A percentile compares a stretch with the other conserved stretches of the same genome.
These are phyloP conservation scores for Etheostoma nigrum DNA, from an alignment of 2,797 vertebrate genomes.

Conservation along the genomic window DNA sequence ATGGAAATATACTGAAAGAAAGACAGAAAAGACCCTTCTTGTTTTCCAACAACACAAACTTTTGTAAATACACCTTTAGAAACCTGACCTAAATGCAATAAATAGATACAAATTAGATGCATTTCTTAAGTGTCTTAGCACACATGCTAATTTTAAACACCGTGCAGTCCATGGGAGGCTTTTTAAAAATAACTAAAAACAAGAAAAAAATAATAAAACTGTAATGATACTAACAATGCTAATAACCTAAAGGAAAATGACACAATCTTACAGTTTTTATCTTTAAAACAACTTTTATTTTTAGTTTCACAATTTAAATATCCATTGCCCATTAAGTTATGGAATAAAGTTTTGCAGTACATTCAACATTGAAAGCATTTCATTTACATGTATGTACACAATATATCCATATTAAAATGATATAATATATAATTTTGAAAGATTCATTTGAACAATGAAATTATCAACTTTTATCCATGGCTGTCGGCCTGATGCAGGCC, in stretches of 20 bases:
- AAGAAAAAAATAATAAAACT: background rate
- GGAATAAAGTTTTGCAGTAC: background rate
- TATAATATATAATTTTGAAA: background rate
- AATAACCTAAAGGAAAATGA: background rate
- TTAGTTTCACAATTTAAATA: background rate
- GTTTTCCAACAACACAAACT: too few relatives aligned
- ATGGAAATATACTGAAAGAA: too few relatives aligned
- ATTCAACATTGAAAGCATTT: background rate
- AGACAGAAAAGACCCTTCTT: too few relatives aligned
- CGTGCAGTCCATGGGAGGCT: too few relatives aligned
- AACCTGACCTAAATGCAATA: too few relatives aligned
- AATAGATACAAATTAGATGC: too few relatives aligned
- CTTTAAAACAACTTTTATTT: slow-evolving; percentile 1
- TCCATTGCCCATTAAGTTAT: background rate
- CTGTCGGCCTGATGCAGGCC: slow-evolving; percentile 18
- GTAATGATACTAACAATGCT: too few relatives aligned
- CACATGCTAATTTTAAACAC: too few relatives aligned
- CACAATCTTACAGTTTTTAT: background rate
- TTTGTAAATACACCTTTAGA: too few relatives aligned
- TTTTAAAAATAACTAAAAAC: too few relatives aligned
- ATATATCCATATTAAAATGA: background rate
- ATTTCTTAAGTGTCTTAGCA: too few relatives aligned
- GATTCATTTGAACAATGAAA: background rate
- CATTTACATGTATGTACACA: background rate
- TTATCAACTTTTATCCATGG: background rate